Evolutionary conservation across 1,140 invertebrate genomes (phyloP), one percentile per base, ranked within the genome.

Genomic region (Melipona quadrifasciata): DNA sequence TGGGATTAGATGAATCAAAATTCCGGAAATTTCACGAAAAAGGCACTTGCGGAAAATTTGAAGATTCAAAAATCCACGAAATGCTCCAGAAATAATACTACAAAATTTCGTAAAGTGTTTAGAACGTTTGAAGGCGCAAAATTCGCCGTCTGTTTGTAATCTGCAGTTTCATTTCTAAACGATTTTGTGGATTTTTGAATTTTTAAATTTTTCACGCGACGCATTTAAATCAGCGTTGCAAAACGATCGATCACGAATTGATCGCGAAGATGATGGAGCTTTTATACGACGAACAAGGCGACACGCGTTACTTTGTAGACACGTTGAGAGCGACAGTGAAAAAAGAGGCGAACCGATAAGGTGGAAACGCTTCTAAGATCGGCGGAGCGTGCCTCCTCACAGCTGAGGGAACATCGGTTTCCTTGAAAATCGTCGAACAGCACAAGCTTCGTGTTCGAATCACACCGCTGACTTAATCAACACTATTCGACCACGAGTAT

Each of bases 281-380:
- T 39, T 84, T 73, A 68, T 51, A n/a, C 31, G 21, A 1, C n/a
- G 61, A 21, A 34, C 70, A 34, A 82, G 39, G 79, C 70, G 67
- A 74, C 71, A 55, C 12, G 34, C 24, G 57, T 65, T 80, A 65
- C 65, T 75, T 53, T 57, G 68, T 74, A 74, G 70, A 68, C 68
- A 64, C 19, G 55, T 14, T 11, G 21, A 27, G 73, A 65, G 77
- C 65, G 85, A 84, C 67, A n/a, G 75, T 80, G 82, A 70, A 72
- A 88, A 84, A 61, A 65, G 78, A 68, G 53, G 78, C 39, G 55
- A 86, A 82, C 85, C 77, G 85, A 88, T 88, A 88, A 74, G 58
- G 58, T 81, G 85, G 87, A 86, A 86, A 87, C 84, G 78, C 87
- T 88, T 21, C 78, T 87, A 81, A 84, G 74, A 76, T 51, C 80